Evolutionary conservation across 2,113 vertebrate species (phyloP).

Genomic region (Terrapene triunguis): DNA sequence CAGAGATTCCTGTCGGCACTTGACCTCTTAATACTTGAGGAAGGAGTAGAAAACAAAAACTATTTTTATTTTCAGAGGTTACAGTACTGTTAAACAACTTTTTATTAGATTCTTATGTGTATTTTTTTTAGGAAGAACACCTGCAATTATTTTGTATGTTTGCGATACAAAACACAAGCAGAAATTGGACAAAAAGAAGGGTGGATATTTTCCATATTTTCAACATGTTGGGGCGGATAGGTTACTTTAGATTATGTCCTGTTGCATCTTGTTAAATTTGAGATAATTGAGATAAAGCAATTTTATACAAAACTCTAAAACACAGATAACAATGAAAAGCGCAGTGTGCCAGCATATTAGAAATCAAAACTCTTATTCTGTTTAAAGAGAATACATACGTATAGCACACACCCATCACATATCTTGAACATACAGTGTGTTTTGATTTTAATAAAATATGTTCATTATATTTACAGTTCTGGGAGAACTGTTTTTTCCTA

Average conservation of each 20-base stretch:
- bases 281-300: not conserved
- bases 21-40: rapidly evolving
- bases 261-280: not conserved
- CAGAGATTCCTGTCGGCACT: not conserved
- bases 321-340: not conserved
- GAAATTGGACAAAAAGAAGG: not conserved
- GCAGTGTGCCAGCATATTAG: not conserved
- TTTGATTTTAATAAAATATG: not conserved
- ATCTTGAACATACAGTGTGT: not conserved
- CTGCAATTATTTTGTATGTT: not conserved
- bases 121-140: not conserved
- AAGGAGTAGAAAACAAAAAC: not conserved
- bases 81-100: not conserved
- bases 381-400: not conserved
- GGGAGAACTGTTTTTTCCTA: not conserved
- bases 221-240: not conserved
- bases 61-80: not conserved
- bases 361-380: not conserved
- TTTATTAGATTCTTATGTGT: not conserved
- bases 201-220: not conserved
- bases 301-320: not conserved
- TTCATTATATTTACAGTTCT: not conserved
- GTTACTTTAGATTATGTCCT: not conserved
- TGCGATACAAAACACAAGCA: not conserved
- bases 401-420: not conserved